These are phyloP conservation scores for Terrapene triunguis DNA, from an alignment of 2,113 vertebrate genomes.

Conservation along the genomic window DNA sequence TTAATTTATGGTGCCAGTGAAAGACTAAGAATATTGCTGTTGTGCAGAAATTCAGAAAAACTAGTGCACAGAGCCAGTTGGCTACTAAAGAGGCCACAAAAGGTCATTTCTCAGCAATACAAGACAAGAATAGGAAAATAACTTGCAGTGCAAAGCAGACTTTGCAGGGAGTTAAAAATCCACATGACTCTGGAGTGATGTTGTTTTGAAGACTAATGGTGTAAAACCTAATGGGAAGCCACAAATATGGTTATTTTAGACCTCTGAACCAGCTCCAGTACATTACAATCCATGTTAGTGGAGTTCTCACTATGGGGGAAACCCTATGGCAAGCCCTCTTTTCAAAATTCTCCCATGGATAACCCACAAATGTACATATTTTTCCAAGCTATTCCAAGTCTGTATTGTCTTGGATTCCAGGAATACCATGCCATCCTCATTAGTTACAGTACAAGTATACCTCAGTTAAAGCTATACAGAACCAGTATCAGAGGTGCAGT, in stretches of 20 bases:
- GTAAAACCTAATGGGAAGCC: neutral
- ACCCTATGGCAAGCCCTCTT: neutral
- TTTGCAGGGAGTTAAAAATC: neutral
- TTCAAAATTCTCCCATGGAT: neutral
- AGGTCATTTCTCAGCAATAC: neutral
- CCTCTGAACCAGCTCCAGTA: neutral
- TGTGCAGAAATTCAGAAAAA: conserved; percentile 33
- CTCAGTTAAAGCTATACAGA: neutral
- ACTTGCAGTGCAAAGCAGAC: neutral
- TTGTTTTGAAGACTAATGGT: neutral
- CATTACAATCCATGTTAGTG: neutral
- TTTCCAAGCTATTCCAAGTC: neutral
- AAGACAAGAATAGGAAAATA: neutral
- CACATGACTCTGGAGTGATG: neutral
- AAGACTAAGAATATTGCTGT: conserved; percentile 36
- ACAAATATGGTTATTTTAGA: neutral
- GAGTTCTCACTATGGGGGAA: neutral
- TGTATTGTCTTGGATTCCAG: neutral
- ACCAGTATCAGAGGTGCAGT: neutral
- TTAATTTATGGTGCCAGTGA: conserved; percentile 16
- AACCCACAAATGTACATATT: neutral
- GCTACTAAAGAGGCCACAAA: neutral
- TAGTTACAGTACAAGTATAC: accelerated
- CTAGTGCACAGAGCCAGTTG: conserved; percentile 3
- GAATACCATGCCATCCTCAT: neutral